Evolutionary conservation across 1,140 invertebrate species (phyloP), one percentile per base, ranked within the genome.

Genomic region (Centruroides vittatus): DNA sequence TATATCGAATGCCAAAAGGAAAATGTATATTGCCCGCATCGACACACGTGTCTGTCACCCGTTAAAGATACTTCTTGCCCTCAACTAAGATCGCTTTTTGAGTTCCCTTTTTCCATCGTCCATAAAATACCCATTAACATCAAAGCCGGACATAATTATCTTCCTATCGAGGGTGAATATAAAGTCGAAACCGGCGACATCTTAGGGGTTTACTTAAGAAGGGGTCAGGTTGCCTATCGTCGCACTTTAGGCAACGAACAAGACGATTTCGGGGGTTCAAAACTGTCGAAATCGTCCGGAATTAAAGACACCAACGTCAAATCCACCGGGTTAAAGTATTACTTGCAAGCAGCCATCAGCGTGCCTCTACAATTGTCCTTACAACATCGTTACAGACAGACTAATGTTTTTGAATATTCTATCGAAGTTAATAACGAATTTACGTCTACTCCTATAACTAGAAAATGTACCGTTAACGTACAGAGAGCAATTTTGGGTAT

Each of bases 401-500:
- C 35, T 23, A 5, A 34, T 5, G 5, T 35, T 55, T 12, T 35
- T 12, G n/a, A 41, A 41, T 41, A 41, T 41, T 41, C 41, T 41
- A 59, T 59, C 59, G 58, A 61, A 46, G 23, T 65, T 47, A 58
- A 57, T 7, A 65, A 59, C 47, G 57, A 61, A n/a, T 59, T 60
- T 59, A 58, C 60, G 12, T 47, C 60, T 12, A 23, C 36, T 10
- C 56, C 59, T 35, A 36, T 65, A n/a, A 12, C 59, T 5, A 36
- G 60, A 52, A 59, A 47, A 13, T 57, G 59, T 54, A 50, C 58
- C 52, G 60, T 70, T n/a, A 62, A 62, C 13, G 61, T 64, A n/a
- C 66, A 69, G 41, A 62, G 61, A 50, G 60, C 59, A n/a, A 59
- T 70, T 35, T 57, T 59, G 48, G 65, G 62, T 2, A 57, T 70